These are phyloP conservation scores for Cephus nigrinus DNA, from an alignment of 2,888 invertebrate species.

Conservation along the genomic window DNA sequence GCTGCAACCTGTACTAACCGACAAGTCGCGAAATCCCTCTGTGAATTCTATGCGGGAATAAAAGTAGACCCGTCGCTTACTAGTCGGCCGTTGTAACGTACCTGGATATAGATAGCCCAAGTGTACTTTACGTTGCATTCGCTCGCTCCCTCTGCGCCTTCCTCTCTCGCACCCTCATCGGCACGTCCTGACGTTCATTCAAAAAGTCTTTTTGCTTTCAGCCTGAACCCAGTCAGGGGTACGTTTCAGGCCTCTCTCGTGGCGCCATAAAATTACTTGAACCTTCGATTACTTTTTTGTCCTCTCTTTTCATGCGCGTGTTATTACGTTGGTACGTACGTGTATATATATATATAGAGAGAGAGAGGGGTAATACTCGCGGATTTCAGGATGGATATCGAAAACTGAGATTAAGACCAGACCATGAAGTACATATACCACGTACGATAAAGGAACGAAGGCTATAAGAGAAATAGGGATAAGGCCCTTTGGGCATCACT, in stretches of 20 bases:
- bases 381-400: neutral
- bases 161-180: neutral
- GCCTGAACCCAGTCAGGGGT: neutral
- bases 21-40: neutral
- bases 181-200: neutral
- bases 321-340: neutral
- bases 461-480: neutral
- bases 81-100: neutral
- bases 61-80: neutral
- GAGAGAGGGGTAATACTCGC: neutral
- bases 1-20: neutral
- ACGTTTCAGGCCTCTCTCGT: neutral
- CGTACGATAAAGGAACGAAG: neutral
- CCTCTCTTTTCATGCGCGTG: neutral
- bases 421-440: neutral
- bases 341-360: neutral
- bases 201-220: neutral
- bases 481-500: neutral
- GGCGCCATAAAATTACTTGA: neutral
- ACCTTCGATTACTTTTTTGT: neutral
- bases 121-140: neutral
- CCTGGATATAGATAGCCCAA: neutral
- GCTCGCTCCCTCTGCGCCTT: too few relatives aligned
- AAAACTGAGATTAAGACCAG: neutral
- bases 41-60: neutral